These are phyloP conservation scores for Caenorhabditis panamensis DNA, from an alignment of 2,888 invertebrate genomes.

Conservation along the genomic window DNA sequence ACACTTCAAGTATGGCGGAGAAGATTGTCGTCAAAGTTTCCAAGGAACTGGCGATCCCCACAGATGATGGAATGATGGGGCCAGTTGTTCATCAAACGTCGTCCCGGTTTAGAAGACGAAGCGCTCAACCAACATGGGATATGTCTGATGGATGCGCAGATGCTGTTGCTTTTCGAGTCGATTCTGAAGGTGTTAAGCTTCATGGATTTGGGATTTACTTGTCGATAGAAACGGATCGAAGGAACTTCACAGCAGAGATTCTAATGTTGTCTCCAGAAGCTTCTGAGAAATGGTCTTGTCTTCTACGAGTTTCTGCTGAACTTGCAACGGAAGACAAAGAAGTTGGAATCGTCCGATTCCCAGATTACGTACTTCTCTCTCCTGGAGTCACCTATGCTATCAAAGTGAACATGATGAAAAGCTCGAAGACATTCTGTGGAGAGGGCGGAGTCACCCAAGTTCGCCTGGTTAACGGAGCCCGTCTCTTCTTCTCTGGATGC, in stretches of 20 bases:
- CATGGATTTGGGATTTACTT: constrained; percentile 84
- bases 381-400: constrained; percentile 73
- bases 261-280: constrained; percentile 57
- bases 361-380: constrained; percentile 63
- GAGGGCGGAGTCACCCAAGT: constrained; percentile 92
- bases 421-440: constrained; percentile 90
- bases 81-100: constrained; percentile 83
- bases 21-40: constrained; percentile 85
- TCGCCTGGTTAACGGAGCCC: constrained; percentile 90
- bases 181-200: constrained; percentile 90
- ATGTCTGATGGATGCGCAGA: constrained; percentile 97
- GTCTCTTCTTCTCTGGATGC: constrained; percentile 70
- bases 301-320: constrained; percentile 40
- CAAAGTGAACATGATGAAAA: constrained; percentile 68
- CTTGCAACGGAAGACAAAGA: constrained; percentile 57
- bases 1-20: constrained; percentile 62
- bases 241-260: constrained; percentile 48
- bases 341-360: constrained; percentile 61
- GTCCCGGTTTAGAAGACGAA: constrained; percentile 89
- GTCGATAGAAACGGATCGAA: constrained; percentile 57
- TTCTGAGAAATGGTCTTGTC: constrained; percentile 55
- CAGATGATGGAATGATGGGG: constrained; percentile 55
- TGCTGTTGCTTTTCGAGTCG: constrained; percentile 88
- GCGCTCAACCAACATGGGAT: constrained; percentile 94
- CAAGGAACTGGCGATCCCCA: constrained; percentile 85